Evolutionary conservation across 1,140 invertebrate species (phyloP).

Genomic region (Drosophila willistoni): DNA sequence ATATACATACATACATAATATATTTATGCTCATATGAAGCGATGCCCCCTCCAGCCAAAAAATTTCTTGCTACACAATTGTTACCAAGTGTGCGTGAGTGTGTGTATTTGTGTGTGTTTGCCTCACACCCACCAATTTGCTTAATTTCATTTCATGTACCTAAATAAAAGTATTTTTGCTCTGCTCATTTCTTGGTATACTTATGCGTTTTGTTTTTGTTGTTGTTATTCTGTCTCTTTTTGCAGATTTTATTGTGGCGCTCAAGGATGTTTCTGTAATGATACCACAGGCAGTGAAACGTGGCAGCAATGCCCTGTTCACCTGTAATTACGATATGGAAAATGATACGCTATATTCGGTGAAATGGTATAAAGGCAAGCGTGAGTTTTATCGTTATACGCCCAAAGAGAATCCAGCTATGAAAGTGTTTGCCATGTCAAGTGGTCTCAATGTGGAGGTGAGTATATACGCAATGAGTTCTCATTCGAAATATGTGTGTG

Average conservation of each 20-base stretch:
- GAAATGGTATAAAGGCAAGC: conserved; percentile 90
- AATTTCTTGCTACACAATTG: background rate
- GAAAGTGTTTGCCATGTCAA: conserved; percentile 86
- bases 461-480: conserved; percentile 84
- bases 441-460: conserved; percentile 88
- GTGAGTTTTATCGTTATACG: conserved; percentile 89
- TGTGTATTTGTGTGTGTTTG: background rate
- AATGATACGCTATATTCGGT: conserved; percentile 91
- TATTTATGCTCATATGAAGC: background rate
- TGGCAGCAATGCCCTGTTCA: conserved; percentile 88
- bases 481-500: background rate
- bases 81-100: background rate
- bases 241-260: conserved; percentile 84
- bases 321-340: conserved; percentile 91
- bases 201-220: conserved; percentile 20
- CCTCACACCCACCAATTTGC: conserved; percentile 3
- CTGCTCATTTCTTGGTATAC: conserved; percentile 25
- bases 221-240: conserved; percentile 33
- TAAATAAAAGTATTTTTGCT: conserved; percentile 36
- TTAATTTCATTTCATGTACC: conserved; percentile 37
- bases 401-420: conserved; percentile 87
- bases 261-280: conserved; percentile 87
- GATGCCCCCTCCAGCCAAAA: background rate
- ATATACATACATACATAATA: too few relatives aligned
- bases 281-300: conserved; percentile 88